Evolutionary conservation across 2,797 vertebrate species (phyloP).

Genomic region (Malurus leucopterus): DNA sequence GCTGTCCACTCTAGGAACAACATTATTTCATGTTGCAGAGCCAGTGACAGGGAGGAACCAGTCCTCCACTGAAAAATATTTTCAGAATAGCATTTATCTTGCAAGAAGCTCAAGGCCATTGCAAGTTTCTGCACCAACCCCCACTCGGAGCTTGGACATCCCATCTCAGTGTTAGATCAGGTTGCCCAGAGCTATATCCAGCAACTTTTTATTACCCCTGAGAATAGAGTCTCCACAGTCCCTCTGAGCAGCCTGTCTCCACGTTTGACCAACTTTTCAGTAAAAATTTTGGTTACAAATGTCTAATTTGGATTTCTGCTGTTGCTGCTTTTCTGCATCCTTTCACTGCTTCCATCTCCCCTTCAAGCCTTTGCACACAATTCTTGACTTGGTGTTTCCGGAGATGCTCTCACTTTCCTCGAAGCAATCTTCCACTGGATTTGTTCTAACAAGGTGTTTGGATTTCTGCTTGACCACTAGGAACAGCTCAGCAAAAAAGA

Average conservation of each 20-base stretch:
- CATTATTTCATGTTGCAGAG: neutral
- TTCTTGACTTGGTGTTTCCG: neutral
- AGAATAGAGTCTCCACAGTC: neutral
- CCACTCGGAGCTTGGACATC: neutral
- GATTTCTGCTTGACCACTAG: neutral
- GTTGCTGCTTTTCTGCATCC: neutral
- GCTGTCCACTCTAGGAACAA: neutral
- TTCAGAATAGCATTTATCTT: neutral
- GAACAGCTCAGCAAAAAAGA: neutral
- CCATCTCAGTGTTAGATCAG: neutral
- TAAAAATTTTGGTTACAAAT: neutral
- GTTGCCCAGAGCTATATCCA: neutral
- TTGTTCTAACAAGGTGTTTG: neutral
- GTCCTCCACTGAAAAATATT: neutral
- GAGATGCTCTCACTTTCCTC: neutral
- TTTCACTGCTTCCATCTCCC: neutral
- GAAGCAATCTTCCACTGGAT: neutral
- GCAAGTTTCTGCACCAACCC: neutral
- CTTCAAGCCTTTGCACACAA: neutral
- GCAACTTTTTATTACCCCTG: neutral
- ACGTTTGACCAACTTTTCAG: neutral
- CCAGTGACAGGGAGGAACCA: neutral
- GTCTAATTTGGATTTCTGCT: neutral
- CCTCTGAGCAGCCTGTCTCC: neutral
- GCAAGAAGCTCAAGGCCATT: neutral